Conservation (phyloP, 2,888 invertebrate genomes). For the Cosmia pyralina region DNA sequence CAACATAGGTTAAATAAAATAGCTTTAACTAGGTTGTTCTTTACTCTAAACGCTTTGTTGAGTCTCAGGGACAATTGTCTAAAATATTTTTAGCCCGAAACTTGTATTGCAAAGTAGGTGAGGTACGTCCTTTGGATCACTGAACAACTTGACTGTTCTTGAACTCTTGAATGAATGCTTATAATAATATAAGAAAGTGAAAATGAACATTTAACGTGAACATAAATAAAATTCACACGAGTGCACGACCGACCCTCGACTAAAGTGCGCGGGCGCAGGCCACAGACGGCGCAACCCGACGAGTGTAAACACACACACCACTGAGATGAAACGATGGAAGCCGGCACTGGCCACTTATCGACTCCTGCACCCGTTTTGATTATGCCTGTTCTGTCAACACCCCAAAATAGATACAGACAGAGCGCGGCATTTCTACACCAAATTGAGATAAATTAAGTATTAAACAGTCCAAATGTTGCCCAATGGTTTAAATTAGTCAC, state of each 20-base stretch:
- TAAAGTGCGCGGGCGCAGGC: conserved; percentile 73
- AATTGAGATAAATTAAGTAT: conserved; percentile 29
- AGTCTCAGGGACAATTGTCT: not conserved
- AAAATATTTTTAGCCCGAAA: not conserved
- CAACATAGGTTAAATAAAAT: too few relatives aligned
- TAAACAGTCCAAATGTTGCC: conserved; percentile 3
- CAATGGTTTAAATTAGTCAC: conserved; percentile 16
- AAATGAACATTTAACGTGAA: conserved; percentile 11
- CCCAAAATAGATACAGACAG: conserved; percentile 84
- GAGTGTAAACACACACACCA: conserved; percentile 82
- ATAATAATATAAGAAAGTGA: not conserved
- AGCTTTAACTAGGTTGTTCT: not conserved
- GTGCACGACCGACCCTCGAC: conserved; percentile 74
- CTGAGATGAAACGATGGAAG: conserved; percentile 83
- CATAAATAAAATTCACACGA: conserved; percentile 73
- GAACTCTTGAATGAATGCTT: conserved; percentile 6
- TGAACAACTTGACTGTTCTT: not conserved
- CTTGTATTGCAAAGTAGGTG: too few relatives aligned
- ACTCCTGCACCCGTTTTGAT: conserved; percentile 84
- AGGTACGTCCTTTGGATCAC: not conserved
- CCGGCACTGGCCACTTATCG: conserved; percentile 87
- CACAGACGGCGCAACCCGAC: conserved; percentile 69
- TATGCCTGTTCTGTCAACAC: conserved; percentile 85
- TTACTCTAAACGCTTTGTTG: not conserved
- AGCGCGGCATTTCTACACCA: conserved; percentile 66